Conservation (phyloP, 2,113 vertebrate genomes). For the Sinosuthora webbiana region DNA sequence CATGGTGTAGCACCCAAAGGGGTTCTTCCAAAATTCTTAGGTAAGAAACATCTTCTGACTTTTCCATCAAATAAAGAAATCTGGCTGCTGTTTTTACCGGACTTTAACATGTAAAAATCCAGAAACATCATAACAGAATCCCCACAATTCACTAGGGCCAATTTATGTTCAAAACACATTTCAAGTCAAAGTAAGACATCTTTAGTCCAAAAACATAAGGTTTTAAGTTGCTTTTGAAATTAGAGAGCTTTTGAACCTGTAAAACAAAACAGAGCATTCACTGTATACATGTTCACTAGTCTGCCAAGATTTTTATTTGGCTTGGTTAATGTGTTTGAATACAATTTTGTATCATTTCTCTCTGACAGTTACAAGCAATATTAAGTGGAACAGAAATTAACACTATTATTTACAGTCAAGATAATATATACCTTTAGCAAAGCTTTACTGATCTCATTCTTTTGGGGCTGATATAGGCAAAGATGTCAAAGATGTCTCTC, state of each 20-base stretch:
- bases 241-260: not conserved
- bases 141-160: not conserved
- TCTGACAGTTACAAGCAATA: not conserved
- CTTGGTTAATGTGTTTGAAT: not conserved
- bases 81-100: not conserved
- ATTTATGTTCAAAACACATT: not conserved
- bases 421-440: not conserved
- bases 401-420: not conserved
- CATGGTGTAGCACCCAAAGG: not conserved
- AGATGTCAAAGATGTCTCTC: not conserved
- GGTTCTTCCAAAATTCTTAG: not conserved
- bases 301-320: not conserved
- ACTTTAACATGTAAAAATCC: not conserved
- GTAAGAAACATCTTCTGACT: not conserved
- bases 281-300: not conserved
- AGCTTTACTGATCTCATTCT: not conserved
- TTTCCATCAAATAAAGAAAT: not conserved
- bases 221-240: not conserved
- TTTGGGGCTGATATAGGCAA: not conserved
- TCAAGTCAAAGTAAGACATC: not conserved
- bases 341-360: not conserved
- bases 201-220: not conserved
- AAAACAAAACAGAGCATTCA: not conserved
- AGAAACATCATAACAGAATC: not conserved
- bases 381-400: not conserved